Base-by-base conservation (phyloP, 2,113 vertebrate species). In the Tympanuchus pallidicinctus region DNA sequence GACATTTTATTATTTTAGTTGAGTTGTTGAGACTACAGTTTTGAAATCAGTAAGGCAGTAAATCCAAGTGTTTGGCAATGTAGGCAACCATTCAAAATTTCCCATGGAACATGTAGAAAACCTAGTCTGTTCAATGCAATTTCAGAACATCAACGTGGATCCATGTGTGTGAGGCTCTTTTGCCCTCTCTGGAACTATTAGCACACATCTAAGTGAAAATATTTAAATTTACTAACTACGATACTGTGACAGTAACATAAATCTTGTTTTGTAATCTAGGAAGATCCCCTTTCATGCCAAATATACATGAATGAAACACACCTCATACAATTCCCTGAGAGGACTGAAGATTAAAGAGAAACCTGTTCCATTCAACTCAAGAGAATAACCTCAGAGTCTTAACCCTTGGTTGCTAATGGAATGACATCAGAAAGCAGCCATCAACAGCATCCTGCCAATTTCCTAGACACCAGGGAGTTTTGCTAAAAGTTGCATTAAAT, bases 381-480 rank as follows among this genome's bases (percentile, higher is more conserved):
- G 65, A 88, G 84, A 75, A 70, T 56, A 92, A 94, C 57, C 79
- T 81, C 69, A 63, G 84, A 88, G 85, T 69, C 70, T 36, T 48
- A 89, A 64, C 36, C 27, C 14, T 34, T 32, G 57, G 36, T 20
- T 66, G 61, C 86, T 92, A 70, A 82, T 72, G 85, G 61, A 30
- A 88, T 94, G 91, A 69, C 81, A 74, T 94, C 94, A 92, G 78
- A 95, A 90, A 81, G 61, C 88, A 74, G 82, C 77, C 73, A 86
- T 78, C 76, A 61, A 20, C 5, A 0, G 1, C 22, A 36, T 69
- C 47, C 92, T 81, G 86, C 79, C 70, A 64, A 24, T 65, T 80
- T 78, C 60, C 79, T 66, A 45, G 45, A 28, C 3, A 2, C 67
- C 75, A 50, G 20, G 56, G 71, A 50, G 34, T 64, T 67, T 57